phyloP scores from a whole-genome alignment of 2,888 invertebrate genomes.

The Mesoligia furuncula region DNA sequence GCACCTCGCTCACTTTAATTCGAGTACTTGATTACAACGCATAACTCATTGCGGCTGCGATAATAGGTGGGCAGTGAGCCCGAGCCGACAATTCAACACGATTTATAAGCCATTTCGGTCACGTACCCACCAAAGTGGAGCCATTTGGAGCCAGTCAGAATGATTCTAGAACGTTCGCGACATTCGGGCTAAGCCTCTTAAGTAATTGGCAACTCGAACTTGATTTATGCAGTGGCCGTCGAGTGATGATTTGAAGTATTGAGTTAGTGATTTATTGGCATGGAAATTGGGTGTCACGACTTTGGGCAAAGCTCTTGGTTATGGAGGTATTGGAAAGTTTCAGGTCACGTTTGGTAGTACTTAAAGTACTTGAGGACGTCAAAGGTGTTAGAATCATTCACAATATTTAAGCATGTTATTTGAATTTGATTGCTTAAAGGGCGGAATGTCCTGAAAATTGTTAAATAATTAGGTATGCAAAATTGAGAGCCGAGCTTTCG shows the following conservation, averaged over 20 bases:
- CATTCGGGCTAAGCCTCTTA: conserved; percentile 79
- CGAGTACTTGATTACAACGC: conserved; percentile 75
- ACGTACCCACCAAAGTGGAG: conserved; percentile 84
- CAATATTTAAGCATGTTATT: not conserved
- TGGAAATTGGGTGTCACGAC: conserved; percentile 49
- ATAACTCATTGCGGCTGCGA: conserved; percentile 77
- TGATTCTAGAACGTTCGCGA: conserved; percentile 78
- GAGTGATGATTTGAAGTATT: conserved; percentile 70
- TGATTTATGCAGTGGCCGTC: conserved; percentile 75
- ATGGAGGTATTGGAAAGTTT: conserved; percentile 36
- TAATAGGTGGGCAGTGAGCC: conserved; percentile 78
- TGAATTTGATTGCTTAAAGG: not conserved
- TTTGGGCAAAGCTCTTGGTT: conserved; percentile 33
- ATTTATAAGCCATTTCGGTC: conserved; percentile 86
- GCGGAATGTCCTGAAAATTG: not conserved
- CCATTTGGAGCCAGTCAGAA: conserved; percentile 81
- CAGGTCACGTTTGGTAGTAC: conserved; percentile 48
- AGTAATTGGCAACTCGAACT: conserved; percentile 80
- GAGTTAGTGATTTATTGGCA: conserved; percentile 65
- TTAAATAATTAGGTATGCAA: not conserved
- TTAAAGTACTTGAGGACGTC: conserved; percentile 17
- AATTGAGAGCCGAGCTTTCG: not conserved
- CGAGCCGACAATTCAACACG: conserved; percentile 76
- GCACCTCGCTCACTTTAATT: conserved; percentile 68
- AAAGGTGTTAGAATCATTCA: conserved; percentile 27